Evolutionary conservation across 2,113 vertebrate genomes (phyloP), one percentile per base, ranked within the genome.

Genomic region (Balaeniceps rex): DNA sequence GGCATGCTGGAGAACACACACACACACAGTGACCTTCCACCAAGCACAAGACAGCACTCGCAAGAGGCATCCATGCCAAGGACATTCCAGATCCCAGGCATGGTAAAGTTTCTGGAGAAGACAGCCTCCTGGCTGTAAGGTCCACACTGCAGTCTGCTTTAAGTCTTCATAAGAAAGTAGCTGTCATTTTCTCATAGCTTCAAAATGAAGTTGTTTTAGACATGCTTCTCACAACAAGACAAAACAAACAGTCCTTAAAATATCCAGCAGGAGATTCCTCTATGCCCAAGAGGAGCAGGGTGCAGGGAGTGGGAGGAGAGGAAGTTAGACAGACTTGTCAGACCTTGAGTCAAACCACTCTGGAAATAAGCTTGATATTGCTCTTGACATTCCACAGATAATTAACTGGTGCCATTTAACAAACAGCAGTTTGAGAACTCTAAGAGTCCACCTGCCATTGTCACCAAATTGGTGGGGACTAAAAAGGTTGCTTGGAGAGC

Each of bases 211-310:
- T 11, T 2, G 11, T 11, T 80, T 88, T 55, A 83, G 33, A 88
- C 3, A 22, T 5, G 8, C 42, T 40, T 36, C 75, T 76, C 49
- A 54, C 54, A 63, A 46, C 23, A 63, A 19, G 8, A 64, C 7
- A 83, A 71, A 74, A 19, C 11, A 65, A n/a, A 75, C 11, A 34
- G 16, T 10, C 61, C n/a, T 75, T 78, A 47, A 84, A 88, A 68
- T 54, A 82, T 1, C 42, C 54, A 87, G 17, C 34, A 75, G 47
- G 5, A 61, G 58, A 63, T 19, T 57, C 19, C 55, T 70, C 36
- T 46, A 17, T 2, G 4, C 28, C 7, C 3, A 4, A 74, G 38
- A 4, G 1, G 4, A 57, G 13, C 2, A 0, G 63, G 11, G 34
- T 5, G 8, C 44, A 64, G 33, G 36, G 38, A 52, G 3, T 4